These are phyloP conservation scores for Tortrix viridana DNA, from an alignment of 2,888 invertebrate genomes.

Conservation along the genomic window DNA sequence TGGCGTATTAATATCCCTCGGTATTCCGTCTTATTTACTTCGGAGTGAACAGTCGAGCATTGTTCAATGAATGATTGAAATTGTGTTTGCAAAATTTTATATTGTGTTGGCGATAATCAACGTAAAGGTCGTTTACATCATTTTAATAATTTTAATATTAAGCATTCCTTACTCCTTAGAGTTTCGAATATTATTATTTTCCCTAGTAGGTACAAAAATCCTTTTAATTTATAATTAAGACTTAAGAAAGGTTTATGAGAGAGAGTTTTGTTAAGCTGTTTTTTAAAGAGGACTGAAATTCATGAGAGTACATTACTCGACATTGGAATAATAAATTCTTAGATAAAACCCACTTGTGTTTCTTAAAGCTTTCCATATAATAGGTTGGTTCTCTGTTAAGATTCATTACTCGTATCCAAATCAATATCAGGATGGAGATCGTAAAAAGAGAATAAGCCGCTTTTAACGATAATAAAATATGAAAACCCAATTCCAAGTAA, in stretches of 20 bases:
- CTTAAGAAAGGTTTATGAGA: background rate
- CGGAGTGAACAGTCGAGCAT: constrained; percentile 7
- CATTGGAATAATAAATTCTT: background rate
- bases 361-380: constrained; percentile 5
- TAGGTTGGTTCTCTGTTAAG: background rate
- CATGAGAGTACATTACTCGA: too few species aligned
- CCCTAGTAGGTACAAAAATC: too few species aligned
- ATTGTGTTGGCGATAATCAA: too few species aligned
- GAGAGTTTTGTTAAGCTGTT: background rate
- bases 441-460: constrained; percentile 28
- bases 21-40: constrained; percentile 27
- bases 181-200: too few species aligned
- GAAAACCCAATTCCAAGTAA: constrained; percentile 44
- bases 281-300: background rate
- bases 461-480: constrained; percentile 41
- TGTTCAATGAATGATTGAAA: background rate
- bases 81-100: background rate
- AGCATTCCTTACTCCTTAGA: too few species aligned
- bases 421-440: constrained; percentile 24
- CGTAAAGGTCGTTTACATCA: too few species aligned
- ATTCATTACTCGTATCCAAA: constrained; percentile 23
- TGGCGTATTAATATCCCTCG: constrained; percentile 31
- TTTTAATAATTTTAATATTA: too few species aligned
- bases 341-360: constrained; percentile 3
- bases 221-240: too few species aligned